Conservation (phyloP, 2,113 vertebrate genomes). For the Gallinago jamesoni region DNA sequence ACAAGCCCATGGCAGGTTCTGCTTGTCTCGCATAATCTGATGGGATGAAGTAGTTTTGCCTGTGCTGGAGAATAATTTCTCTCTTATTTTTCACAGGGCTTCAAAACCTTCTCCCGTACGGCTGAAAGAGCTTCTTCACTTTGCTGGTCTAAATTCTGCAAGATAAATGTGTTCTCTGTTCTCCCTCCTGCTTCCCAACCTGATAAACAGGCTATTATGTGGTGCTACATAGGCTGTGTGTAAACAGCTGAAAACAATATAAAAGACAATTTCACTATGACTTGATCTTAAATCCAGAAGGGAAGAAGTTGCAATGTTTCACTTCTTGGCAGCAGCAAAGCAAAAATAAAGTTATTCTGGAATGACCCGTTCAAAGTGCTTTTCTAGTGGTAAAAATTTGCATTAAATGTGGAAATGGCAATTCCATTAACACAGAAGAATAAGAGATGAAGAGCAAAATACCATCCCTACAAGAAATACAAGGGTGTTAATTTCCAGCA, state of each 20-base stretch:
- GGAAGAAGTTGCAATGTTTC: background rate
- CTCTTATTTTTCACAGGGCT: background rate
- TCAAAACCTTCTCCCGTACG: background rate
- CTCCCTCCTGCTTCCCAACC: background rate
- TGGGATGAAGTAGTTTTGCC: background rate
- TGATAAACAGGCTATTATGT: background rate
- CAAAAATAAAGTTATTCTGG: background rate
- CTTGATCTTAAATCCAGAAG: background rate
- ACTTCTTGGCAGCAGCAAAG: background rate
- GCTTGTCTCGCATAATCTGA: conserved; percentile 1
- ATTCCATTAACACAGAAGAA: background rate
- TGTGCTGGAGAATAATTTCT: background rate
- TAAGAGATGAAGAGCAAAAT: background rate
- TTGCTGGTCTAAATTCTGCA: background rate
- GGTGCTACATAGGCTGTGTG: background rate
- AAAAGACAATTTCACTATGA: background rate
- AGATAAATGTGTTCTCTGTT: background rate
- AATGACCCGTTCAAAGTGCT: background rate
- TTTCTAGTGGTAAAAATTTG: background rate
- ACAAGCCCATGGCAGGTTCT: background rate
- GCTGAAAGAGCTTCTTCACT: background rate
- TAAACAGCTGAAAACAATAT: background rate
- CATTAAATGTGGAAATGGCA: background rate
- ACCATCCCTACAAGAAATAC: background rate
- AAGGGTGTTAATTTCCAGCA: rapidly evolving